Conservation (phyloP, 2,888 invertebrate genomes). For the Ochropleura plecta region DNA sequence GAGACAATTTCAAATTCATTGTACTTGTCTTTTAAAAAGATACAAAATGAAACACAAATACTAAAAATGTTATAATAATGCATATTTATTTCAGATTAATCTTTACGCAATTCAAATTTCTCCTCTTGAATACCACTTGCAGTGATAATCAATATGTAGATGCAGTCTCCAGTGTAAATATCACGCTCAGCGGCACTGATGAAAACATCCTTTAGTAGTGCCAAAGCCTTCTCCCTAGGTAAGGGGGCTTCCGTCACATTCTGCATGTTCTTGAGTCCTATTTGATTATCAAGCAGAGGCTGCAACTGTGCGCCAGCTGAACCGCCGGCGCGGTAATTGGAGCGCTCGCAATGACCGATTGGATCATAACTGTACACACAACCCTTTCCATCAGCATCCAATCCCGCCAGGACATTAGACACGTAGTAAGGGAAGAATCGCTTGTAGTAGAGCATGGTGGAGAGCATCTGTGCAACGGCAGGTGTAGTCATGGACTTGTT, state of each 20-base stretch:
- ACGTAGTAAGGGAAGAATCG: slow-evolving; percentile 99
- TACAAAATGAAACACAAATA: slow-evolving; percentile 33
- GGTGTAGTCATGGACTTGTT: slow-evolving; percentile 97
- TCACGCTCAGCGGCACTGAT: slow-evolving; percentile 99
- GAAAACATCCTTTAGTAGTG: slow-evolving; percentile 98
- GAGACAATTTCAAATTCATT: no score
- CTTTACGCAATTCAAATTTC: slow-evolving; percentile 95
- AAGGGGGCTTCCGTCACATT: slow-evolving; percentile 92
- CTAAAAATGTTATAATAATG: slow-evolving; percentile 57
- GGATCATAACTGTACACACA: slow-evolving; percentile 99
- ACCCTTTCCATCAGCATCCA: slow-evolving; percentile 98
- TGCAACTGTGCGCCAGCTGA: slow-evolving; percentile 97
- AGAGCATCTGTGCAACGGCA: slow-evolving; percentile 98
- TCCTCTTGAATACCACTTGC: slow-evolving; percentile 95
- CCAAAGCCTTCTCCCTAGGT: slow-evolving; percentile 95
- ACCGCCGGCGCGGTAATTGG: slow-evolving; percentile 96
- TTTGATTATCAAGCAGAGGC: slow-evolving; percentile 98
- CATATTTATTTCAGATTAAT: slow-evolving; percentile 91
- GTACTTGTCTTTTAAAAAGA: not conserved
- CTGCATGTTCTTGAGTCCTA: slow-evolving; percentile 97
- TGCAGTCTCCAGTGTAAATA: slow-evolving; percentile 98
- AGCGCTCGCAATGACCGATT: slow-evolving; percentile 97
- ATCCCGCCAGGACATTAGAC: slow-evolving; percentile 97
- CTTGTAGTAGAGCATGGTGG: slow-evolving; percentile 98
- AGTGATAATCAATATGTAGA: slow-evolving; percentile 96